Evolutionary conservation across 2,797 vertebrate species (phyloP).

Genomic region (Oreochromis mossambicus): DNA sequence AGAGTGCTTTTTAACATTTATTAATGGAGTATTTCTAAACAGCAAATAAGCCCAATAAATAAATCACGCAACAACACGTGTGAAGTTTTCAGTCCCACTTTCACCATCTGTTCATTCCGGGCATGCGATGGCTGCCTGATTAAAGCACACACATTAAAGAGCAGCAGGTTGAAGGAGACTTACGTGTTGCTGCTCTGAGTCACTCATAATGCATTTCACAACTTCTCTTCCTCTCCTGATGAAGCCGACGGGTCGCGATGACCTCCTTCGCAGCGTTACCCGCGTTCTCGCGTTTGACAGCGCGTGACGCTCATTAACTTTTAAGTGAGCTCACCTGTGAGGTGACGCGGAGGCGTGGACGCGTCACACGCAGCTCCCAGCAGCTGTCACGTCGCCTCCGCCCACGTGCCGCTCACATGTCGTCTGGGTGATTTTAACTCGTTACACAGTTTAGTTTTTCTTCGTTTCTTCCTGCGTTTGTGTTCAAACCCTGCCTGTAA

Average conservation of each 20-base stretch:
- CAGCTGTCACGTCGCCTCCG: background rate
- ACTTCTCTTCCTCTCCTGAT: background rate
- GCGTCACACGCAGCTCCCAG: constrained; percentile 8
- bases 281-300: background rate
- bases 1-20: background rate
- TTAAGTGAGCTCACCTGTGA: constrained; percentile 61
- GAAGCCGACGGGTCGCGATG: background rate
- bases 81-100: background rate
- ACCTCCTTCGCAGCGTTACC: background rate
- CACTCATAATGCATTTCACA: constrained; percentile 42
- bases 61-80: background rate
- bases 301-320: constrained; percentile 23
- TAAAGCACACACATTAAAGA: background rate
- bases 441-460: fast-evolving
- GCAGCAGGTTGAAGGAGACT: background rate
- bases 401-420: background rate
- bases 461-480: background rate
- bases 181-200: constrained; percentile 49
- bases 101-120: background rate
- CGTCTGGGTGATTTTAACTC: background rate
- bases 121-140: background rate
- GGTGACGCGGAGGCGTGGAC: background rate
- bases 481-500: fast-evolving
- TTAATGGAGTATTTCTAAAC: background rate
- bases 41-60: background rate